These are phyloP conservation scores for Notechis scutatus DNA, from an alignment of 2,113 vertebrate genomes.

Conservation along the genomic window DNA sequence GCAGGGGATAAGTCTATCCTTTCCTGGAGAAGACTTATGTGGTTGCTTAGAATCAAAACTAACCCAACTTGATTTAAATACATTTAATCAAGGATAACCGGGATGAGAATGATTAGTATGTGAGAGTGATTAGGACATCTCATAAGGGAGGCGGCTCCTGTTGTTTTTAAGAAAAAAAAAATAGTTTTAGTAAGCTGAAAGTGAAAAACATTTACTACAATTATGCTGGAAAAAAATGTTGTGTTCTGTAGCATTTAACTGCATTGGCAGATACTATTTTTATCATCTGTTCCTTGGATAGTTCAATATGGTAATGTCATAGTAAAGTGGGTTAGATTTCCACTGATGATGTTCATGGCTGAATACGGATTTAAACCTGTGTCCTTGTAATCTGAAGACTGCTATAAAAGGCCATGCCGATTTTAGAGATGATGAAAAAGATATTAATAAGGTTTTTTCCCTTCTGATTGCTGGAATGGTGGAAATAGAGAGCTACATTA, in stretches of 20 bases:
- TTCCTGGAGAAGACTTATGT: neutral
- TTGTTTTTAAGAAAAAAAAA: neutral
- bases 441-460: neutral
- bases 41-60: neutral
- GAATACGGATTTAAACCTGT: neutral
- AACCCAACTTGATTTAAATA: neutral
- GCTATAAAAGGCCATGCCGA: neutral
- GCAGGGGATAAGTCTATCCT: neutral
- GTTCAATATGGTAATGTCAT: neutral
- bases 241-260: neutral
- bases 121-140: neutral
- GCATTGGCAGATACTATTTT: neutral
- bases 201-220: neutral
- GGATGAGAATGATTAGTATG: neutral
- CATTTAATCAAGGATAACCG: neutral
- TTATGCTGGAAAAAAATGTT: neutral
- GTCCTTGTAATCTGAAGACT: neutral
- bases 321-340: too few species aligned
- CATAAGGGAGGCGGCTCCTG: neutral
- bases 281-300: neutral
- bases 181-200: neutral
- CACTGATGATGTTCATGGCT: too few species aligned
- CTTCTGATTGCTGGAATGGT: neutral
- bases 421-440: neutral
- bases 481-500: neutral